Percentiles rank a stretch among this genome's conserved stretches.
These are phyloP conservation scores for Labroides dimidiatus DNA, from an alignment of 2,797 vertebrate species.

Conservation along the genomic window DNA sequence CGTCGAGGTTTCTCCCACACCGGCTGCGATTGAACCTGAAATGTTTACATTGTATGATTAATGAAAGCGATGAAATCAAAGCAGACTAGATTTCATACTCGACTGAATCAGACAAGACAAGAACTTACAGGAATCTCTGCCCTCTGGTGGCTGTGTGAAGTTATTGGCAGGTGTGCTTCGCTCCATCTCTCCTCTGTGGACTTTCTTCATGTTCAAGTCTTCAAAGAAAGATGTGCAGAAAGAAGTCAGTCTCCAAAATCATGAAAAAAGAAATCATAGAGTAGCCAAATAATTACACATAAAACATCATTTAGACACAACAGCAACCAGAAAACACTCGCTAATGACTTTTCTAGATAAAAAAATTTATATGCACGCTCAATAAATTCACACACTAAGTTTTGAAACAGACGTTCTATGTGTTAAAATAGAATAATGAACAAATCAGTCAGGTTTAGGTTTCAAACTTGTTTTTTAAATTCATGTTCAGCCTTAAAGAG, in stretches of 20 bases:
- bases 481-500: too few relatives aligned
- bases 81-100: too few relatives aligned
- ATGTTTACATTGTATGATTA: neutral
- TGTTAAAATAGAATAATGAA: too few relatives aligned
- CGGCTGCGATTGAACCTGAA: constrained; percentile 48
- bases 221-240: constrained; percentile 7
- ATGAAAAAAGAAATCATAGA: neutral
- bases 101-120: neutral
- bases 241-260: neutral
- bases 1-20: constrained; percentile 22
- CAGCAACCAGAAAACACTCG: too few relatives aligned
- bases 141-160: constrained; percentile 60
- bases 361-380: too few relatives aligned
- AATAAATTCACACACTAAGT: too few relatives aligned
- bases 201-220: constrained; percentile 79
- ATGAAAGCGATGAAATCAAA: too few relatives aligned
- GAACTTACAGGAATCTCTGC: constrained; percentile 66
- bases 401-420: too few relatives aligned
- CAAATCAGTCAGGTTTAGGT: too few relatives aligned
- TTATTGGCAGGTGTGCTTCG: constrained; percentile 39
- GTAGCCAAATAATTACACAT: neutral
- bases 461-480: too few relatives aligned
- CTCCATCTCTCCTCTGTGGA: constrained; percentile 60
- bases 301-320: neutral
- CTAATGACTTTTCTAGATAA: too few relatives aligned